These are phyloP conservation scores for Stercorarius parasiticus DNA, from an alignment of 2,113 vertebrate species.

Conservation along the genomic window DNA sequence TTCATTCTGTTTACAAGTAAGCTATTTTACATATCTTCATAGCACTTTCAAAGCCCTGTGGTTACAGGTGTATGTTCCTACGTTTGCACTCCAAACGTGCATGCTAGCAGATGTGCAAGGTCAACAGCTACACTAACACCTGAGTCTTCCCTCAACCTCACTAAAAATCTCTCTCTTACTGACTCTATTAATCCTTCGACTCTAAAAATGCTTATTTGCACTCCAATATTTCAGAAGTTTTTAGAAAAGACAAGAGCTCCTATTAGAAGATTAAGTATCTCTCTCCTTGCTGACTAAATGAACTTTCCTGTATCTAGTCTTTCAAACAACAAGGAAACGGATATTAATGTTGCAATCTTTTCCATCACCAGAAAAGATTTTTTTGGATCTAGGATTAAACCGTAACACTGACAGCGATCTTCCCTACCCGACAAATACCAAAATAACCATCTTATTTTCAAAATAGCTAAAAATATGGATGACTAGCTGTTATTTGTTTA, in stretches of 20 bases:
- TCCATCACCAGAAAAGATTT: not conserved
- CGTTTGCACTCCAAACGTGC: fast-evolving
- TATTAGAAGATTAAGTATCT: not conserved
- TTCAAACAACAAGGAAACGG: not conserved
- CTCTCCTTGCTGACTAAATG: fast-evolving
- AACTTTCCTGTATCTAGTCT: not conserved
- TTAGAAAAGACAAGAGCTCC: not conserved
- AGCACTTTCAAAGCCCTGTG: not conserved
- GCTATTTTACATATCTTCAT: not conserved
- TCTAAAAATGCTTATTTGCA: not conserved
- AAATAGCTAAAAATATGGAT: not conserved
- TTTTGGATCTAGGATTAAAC: not conserved
- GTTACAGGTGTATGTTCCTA: not conserved
- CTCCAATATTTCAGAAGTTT: not conserved
- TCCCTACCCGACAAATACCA: not conserved
- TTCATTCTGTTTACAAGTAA: not conserved
- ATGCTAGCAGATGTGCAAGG: not conserved
- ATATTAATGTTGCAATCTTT: fast-evolving
- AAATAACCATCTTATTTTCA: not conserved
- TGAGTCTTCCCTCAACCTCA: not conserved
- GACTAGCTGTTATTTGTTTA: not conserved
- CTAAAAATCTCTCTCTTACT: not conserved
- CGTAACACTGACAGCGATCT: fast-evolving
- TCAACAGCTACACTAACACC: not conserved
- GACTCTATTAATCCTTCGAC: not conserved